These are phyloP conservation scores for Ramazzottius varieornatus DNA, from an alignment of 2,888 invertebrate species.

Conservation along the genomic window DNA sequence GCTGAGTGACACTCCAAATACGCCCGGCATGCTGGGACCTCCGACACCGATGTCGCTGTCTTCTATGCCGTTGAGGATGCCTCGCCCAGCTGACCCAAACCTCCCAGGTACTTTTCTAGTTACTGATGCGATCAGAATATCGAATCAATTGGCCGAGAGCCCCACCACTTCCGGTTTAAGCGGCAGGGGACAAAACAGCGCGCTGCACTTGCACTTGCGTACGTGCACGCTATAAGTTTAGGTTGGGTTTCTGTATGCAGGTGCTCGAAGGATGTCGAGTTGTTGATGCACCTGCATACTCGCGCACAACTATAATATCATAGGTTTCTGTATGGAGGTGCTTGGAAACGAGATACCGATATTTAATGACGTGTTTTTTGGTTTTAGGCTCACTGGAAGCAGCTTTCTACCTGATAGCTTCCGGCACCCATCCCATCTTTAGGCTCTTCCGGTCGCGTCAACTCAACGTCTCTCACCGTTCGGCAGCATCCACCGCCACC, in stretches of 20 bases:
- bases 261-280: too few relatives aligned
- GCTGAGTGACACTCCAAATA: neutral
- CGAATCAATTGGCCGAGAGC: too few relatives aligned
- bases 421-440: conserved; percentile 2
- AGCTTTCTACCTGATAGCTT: neutral
- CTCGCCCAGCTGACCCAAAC: neutral
- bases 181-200: too few relatives aligned
- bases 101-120: neutral
- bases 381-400: neutral
- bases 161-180: too few relatives aligned
- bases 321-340: too few relatives aligned
- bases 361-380: neutral
- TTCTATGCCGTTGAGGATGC: neutral
- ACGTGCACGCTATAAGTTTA: too few relatives aligned
- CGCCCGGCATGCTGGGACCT: neutral
- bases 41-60: neutral
- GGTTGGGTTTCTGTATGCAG: too few relatives aligned
- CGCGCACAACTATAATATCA: too few relatives aligned
- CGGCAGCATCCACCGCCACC: neutral
- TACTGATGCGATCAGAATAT: too few relatives aligned
- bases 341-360: too few relatives aligned
- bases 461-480: neutral
- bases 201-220: too few relatives aligned
- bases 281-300: too few relatives aligned
- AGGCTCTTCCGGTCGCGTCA: neutral